Base-by-base conservation (phyloP, 2,113 vertebrate species). In the Lophochroa leadbeateri region DNA sequence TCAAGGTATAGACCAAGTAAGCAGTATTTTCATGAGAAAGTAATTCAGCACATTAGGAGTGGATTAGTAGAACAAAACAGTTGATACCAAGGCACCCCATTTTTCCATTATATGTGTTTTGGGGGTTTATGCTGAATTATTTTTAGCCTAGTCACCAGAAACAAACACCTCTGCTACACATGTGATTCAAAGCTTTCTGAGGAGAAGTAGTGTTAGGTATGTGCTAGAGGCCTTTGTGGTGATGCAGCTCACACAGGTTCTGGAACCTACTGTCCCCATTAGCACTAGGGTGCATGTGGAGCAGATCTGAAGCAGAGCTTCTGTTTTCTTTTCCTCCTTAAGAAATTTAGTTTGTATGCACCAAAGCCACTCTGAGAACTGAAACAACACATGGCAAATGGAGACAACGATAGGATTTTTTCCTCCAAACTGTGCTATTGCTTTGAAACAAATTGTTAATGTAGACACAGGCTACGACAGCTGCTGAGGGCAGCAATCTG, bases 361-460 rank as follows among this genome's bases (percentile, higher is more conserved):
- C 50, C 77, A 84, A 92, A 92, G 84, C 39, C 47, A 43, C 69
- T 47, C 80, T 67, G 64, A 91, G 69, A 92, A 84, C 72, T 79
- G 83, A 94, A 89, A 85, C 60, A 91, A 37, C 64, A 79, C 94
- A 84, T 47, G 74, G 52, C 65, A 92, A 78, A 44, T 41, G 47
- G 39, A 91, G 84, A 92, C 95, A 94, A 94, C 82, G 41, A 71
- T 13, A 58, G 63, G 84, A 89, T 87, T 92, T 89, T 94, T 89
- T 91, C 55, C n/a, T 82, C 43, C 61, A 70, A 86, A 84, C 41
- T 14, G 2, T 69, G 58, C 43, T 39, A 39, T 25, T 91, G 60
- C 77, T 82, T 92, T 92, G 65, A 89, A 94, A 91, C 39, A 31
- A 83, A 91, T 31, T 8, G 21, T 69, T 81, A 52, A 55, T 55